Evolutionary conservation across 64 coral and sea anemone species (phyloP), one percentile per base, ranked within the genome.

Genomic region (Stylophora pistillata): DNA sequence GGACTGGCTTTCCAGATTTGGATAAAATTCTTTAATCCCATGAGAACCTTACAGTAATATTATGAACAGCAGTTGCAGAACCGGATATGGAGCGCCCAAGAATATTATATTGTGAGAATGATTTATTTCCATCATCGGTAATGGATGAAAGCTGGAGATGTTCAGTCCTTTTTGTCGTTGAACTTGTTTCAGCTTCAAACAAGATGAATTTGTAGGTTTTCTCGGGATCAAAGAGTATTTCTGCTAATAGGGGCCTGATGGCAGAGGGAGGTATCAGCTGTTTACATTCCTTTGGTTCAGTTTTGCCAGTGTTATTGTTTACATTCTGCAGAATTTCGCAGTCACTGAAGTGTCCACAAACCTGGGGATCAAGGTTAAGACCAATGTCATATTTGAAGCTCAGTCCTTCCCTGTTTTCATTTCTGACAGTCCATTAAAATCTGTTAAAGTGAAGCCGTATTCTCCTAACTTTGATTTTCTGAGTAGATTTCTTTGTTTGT

Each of bases 231-330:
- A 77, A 77, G 47, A n/a, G 47, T 77, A 77, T 77, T 77, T n/a
- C n/a, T n/a, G n/a, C n/a, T n/a, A n/a, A n/a, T n/a, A n/a, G n/a
- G n/a, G n/a, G n/a, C n/a, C n/a, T n/a, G n/a, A n/a, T 52, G n/a
- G 17, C 52, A 54, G 74, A 77, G 55, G 74, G 25, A 77, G 41
- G 17, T 3, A n/a, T 53, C 7, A 77, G 74, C 55, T 74, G 30
- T 74, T 77, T 52, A 34, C 47, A 77, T 55, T 77, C 21, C 20
- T 54, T 54, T 47, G 55, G 74, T 23, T 77, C 74, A 54, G 74
- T 77, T 77, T 77, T 77, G 17, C 74, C 53, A 77, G 74, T 77
- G 37, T 54, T 53, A 55, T 77, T 77, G 74, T 77, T 77, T 55
- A 77, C 72, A 37, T 15, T n/a, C n/a, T n/a, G n/a, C n/a, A n/a